Base-by-base conservation (phyloP, 2,888 invertebrate species). In the Hirtodrosophila confusa region DNA sequence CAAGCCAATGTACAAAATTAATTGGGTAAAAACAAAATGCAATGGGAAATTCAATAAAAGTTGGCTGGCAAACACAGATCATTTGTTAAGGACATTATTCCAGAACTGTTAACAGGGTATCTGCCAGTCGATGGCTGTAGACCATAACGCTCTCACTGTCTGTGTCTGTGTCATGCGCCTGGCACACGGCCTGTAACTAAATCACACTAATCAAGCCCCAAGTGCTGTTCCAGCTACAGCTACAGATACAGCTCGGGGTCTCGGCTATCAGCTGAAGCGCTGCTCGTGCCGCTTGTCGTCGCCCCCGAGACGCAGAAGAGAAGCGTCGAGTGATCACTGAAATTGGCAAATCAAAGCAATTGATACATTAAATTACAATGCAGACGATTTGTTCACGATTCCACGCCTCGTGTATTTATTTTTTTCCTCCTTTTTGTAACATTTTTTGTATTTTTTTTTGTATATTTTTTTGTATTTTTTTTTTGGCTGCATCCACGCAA, bases 341-440 rank as follows among this genome's bases (percentile, higher is more conserved):
- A 85, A 85, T 85, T 85, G 87, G 82, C 85, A 86, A 86, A 85
- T 76, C 82, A 85, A 86, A 85, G 85, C 84, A 85, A 85, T 85
- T 86, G 84, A 85, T 85, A 85, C 84, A 85, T 85, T 85, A 85
- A 86, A 86, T 86, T 85, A 85, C 84, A 85, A 85, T 86, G 85
- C 87, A 85, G 85, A 86, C 85, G 84, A 85, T 86, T 84, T 84
- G 84, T 86, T 77, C 82, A 80, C 85, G 80, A 82, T 76, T 80
- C 80, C 85, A 85, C 80, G 85, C 80, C 80, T 85, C 80, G 66
- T 80, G 70, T 51, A 40, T 47, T 56, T 27, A 9, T 4, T 11
- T 8, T 27, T 27, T 10, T 37, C 17, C 17, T 17, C 17, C 17
- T n/a, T 39, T 31, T 58, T 66, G 40, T 8, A 41, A 43, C 44